Evolutionary conservation across 1,140 invertebrate genomes (phyloP), one percentile per base, ranked within the genome.

Genomic region (Araneus ventricosus): DNA sequence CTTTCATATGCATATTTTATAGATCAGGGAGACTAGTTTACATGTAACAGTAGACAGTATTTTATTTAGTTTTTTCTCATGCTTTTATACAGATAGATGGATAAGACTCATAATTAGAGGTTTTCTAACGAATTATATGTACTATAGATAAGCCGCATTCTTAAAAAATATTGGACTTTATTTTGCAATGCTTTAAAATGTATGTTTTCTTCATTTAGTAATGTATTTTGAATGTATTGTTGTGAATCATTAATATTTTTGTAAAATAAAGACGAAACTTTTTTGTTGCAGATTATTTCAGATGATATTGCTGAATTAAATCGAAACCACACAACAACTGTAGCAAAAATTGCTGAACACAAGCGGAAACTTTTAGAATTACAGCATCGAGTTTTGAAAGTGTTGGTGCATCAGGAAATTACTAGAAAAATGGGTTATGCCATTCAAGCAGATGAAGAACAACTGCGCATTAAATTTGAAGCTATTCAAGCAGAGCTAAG

Each of bases 371-470:
- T 98, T 61, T 95, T 97, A 1, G 97, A 98, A 95, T 95, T 98
- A 82, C 96, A 97, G 94, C 98, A 98, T 95, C 95, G 97, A 92
- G 96, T 98, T 84, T 95, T 98, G 37, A 97, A 97, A 95, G 97
- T 97, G 8, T 61, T 99, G 87, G 97, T 98, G 0, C 97, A 97
- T 82, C 98, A 98, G 95, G 98, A 99, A 96, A 97, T 98, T 90
- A 97, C 96, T 4, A 96, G 98, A 24, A 98, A 99, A 95, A 96
- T 97, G 92, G 98, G 98, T 27, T 96, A 97, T 57, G 97, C 98
- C 0, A 96, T 99, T 22, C 97, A 97, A 94, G 97, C 97, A 0
- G 98, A 99, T 94, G 99, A 99, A 95, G 98, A 99, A 96, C 96
- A 97, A 24, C 95, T 99, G 27, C 96, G 98, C 79, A 97, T 97